Conservation (phyloP, 2,888 invertebrate genomes). For the Buathra laborator region DNA sequence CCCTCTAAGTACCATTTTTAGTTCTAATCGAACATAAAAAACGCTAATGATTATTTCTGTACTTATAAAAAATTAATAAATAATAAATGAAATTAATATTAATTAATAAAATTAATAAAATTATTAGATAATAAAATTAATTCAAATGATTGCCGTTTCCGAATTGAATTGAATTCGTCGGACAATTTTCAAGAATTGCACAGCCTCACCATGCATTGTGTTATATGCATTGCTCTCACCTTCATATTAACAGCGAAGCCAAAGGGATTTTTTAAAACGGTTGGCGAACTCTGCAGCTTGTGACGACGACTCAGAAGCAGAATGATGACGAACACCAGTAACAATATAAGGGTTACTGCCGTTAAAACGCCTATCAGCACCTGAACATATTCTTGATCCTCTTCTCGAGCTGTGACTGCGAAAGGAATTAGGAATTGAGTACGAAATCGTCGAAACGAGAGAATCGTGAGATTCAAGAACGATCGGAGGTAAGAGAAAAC, state of each 20-base stretch:
- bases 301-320: slow-evolving; percentile 87
- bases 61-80: neutral
- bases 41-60: too few species aligned
- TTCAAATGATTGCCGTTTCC: too few species aligned
- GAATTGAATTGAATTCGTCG: slow-evolving; percentile 8
- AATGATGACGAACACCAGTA: slow-evolving; percentile 89
- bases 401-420: slow-evolving; percentile 87
- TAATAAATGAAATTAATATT: neutral
- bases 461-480: slow-evolving; percentile 39
- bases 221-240: slow-evolving; percentile 85
- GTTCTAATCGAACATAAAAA: neutral
- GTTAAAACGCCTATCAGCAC: slow-evolving; percentile 89
- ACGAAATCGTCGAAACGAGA: slow-evolving; percentile 33
- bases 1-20: neutral
- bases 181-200: slow-evolving; percentile 65
- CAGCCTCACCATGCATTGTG: too few species aligned
- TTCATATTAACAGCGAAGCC: slow-evolving; percentile 90
- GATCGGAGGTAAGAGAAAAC: slow-evolving; percentile 3
- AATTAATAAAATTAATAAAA: neutral
- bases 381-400: slow-evolving; percentile 88
- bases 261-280: slow-evolving; percentile 88
- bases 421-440: slow-evolving; percentile 58
- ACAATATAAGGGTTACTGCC: slow-evolving; percentile 88
- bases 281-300: slow-evolving; percentile 88
- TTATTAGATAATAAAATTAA: neutral